Evolutionary conservation across 2,113 vertebrate genomes (phyloP).

Genomic region (Myotis lucifugus): DNA sequence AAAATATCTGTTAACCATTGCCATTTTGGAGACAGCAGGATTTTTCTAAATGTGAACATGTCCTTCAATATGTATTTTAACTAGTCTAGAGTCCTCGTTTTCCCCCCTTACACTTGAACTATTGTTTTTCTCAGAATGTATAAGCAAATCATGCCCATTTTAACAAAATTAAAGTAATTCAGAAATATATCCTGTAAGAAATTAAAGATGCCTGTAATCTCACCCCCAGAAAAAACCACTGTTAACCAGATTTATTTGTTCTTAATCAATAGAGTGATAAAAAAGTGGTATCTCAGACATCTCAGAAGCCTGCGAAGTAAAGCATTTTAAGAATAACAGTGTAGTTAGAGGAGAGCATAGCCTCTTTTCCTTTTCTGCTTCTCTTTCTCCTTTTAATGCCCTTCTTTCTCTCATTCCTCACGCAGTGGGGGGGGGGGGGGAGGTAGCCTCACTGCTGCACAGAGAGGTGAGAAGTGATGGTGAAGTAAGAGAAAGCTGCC

Average conservation of each 20-base stretch:
- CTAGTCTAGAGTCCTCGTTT: background rate
- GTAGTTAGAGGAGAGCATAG: background rate
- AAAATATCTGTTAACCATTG: background rate
- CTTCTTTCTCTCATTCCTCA: background rate
- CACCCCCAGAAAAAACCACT: background rate
- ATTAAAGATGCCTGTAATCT: background rate
- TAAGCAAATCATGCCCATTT: constrained; percentile 32
- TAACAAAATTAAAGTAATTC: constrained; percentile 1
- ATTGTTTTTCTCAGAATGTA: background rate
- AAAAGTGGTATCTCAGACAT: background rate
- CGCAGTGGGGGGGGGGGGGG: fast-evolving
- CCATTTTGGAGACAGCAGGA: background rate
- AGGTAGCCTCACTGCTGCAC: too few relatives aligned
- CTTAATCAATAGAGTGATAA: background rate
- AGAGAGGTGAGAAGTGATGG: background rate
- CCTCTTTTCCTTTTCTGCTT: background rate
- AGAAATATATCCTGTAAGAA: background rate
- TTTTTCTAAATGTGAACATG: constrained; percentile 32
- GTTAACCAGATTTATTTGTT: background rate
- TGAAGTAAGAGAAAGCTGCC: background rate
- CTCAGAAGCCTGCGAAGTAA: background rate
- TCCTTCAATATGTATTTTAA: background rate
- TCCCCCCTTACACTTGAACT: background rate
- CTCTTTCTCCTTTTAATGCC: background rate
- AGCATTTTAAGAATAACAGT: background rate